Evolutionary conservation across 1,140 invertebrate genomes (phyloP).

Genomic region (Leucophenga varia): DNA sequence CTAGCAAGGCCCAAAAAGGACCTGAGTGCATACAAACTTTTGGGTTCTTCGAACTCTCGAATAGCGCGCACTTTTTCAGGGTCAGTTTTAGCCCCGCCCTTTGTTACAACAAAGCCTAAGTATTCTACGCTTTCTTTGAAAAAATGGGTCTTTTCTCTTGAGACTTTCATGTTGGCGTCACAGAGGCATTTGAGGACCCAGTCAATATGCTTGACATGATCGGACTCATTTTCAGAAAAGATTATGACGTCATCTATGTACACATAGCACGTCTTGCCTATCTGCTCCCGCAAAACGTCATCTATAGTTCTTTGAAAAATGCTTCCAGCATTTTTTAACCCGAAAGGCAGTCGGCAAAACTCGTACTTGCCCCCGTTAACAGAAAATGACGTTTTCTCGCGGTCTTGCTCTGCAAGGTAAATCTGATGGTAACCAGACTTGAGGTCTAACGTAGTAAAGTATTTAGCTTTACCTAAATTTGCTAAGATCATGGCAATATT

Average conservation of each 20-base stretch:
- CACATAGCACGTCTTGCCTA: constrained; percentile 3
- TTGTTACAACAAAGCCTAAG: constrained; percentile 14
- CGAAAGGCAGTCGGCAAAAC: constrained; percentile 40
- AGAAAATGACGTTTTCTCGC: constrained; percentile 7
- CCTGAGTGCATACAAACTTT: constrained; percentile 7
- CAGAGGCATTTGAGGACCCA: constrained; percentile 24
- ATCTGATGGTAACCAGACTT: too few species aligned
- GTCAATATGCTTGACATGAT: constrained; percentile 5
- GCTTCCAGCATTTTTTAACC: constrained; percentile 45
- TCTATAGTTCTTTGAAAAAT: constrained; percentile 11
- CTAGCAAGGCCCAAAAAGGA: constrained; percentile 15
- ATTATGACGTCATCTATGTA: constrained; percentile 12
- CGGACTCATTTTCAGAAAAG: neutral
- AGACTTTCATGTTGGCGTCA: too few species aligned
- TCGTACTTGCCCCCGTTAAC: neutral
- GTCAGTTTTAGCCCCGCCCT: constrained; percentile 15
- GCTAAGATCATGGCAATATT: too few species aligned
- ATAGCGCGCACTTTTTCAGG: constrained; percentile 23
- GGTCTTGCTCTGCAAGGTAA: too few species aligned
- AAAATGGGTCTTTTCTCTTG: too few species aligned
- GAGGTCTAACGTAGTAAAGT: too few species aligned
- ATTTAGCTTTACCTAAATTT: too few species aligned
- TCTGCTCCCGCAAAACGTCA: constrained; percentile 1
- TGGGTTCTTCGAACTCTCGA: constrained; percentile 10
- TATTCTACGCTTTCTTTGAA: too few species aligned